Evolutionary conservation across 92 coral and sea anemone genomes (phyloP).

Genomic region (Hydrozoanthus gracilis): DNA sequence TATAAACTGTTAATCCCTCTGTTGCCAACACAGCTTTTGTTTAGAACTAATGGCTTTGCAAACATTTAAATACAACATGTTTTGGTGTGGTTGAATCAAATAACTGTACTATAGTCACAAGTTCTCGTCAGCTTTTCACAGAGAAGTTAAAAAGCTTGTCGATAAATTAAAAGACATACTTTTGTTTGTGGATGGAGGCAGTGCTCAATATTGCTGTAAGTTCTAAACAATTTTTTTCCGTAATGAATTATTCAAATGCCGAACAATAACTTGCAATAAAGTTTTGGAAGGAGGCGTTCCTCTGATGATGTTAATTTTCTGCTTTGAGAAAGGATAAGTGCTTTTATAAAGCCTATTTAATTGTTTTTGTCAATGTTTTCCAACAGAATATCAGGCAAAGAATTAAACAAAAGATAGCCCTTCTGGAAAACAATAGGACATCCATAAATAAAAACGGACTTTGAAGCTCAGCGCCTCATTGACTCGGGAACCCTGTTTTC

Average conservation of each 20-base stretch:
- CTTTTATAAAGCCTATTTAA: conserved; percentile 46
- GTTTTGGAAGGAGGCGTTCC: conserved; percentile 31
- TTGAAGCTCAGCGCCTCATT: conserved; percentile 32
- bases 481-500: conserved; percentile 62
- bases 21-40: conserved; percentile 30
- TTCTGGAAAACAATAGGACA: conserved; percentile 45
- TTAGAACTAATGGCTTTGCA: conserved; percentile 11
- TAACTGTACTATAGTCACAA: conserved; percentile 10
- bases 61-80: conserved; percentile 11
- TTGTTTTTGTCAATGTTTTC: conserved; percentile 70
- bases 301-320: conserved; percentile 20
- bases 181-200: neutral
- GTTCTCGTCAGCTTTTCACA: neutral
- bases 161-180: neutral
- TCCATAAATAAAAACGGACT: conserved; percentile 46
- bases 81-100: conserved; percentile 25
- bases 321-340: neutral
- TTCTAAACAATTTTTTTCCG: neutral
- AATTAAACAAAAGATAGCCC: conserved; percentile 52
- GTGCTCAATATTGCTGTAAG: neutral
- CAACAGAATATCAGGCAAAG: conserved; percentile 56
- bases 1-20: conserved; percentile 28
- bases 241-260: conserved; percentile 14
- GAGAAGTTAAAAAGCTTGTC: neutral
- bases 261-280: neutral